Evolutionary conservation across 2,888 invertebrate species (phyloP).

Genomic region (Eupithecia pulchellata): DNA sequence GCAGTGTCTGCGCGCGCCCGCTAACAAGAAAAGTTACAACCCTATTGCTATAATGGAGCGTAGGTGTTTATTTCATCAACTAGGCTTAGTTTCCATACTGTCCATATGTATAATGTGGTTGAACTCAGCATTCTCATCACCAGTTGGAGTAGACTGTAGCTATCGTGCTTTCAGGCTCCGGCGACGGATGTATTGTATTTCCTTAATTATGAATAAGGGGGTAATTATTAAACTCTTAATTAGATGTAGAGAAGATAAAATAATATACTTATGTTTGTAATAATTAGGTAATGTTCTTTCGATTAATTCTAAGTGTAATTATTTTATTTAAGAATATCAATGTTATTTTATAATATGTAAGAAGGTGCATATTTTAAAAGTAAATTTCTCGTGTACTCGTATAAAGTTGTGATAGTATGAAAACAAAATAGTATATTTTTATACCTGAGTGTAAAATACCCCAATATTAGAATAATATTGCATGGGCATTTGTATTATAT

Average conservation of each 20-base stretch:
- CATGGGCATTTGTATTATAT: slow-evolving; percentile 46
- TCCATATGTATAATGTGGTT: too few relatives aligned
- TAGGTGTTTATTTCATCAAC: too few relatives aligned
- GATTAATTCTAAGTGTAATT: background rate
- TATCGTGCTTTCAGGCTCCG: too few relatives aligned
- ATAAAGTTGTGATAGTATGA: slow-evolving; percentile 57
- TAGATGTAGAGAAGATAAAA: background rate
- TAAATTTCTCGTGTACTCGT: slow-evolving; percentile 27
- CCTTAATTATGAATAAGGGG: too few relatives aligned
- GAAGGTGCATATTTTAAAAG: background rate
- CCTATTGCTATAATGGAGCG: too few relatives aligned
- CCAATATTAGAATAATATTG: slow-evolving; percentile 38
- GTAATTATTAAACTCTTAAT: background rate
- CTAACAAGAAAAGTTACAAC: too few relatives aligned
- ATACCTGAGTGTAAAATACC: slow-evolving; percentile 12
- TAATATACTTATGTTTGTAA: background rate
- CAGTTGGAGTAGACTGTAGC: too few relatives aligned
- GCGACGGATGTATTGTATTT: too few relatives aligned
- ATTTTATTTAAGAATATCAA: background rate
- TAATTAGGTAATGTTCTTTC: background rate
- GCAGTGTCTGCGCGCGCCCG: too few relatives aligned
- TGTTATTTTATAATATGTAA: background rate
- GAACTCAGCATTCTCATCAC: too few relatives aligned
- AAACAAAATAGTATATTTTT: slow-evolving; percentile 3
- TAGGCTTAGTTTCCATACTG: too few relatives aligned